A percentile compares a stretch with the other conserved stretches of the same genome.
Conservation (phyloP, 2,797 vertebrate species). For the Phoxinus dragarum region DNA sequence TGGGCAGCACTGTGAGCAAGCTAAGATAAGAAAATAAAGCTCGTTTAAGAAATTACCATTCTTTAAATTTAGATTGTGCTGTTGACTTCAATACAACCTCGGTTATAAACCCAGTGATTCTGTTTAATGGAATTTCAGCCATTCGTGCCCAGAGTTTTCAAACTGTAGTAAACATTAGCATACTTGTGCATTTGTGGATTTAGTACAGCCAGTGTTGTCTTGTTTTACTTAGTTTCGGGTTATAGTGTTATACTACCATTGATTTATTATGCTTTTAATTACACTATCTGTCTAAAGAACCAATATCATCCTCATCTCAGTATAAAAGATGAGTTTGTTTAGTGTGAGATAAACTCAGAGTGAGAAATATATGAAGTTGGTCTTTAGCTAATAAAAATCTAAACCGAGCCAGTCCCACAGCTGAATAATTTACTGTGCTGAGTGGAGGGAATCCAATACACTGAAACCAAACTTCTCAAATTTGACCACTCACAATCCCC, state of each 20-base stretch:
- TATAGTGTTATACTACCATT: slow-evolving; percentile 5
- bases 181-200: slow-evolving; percentile 16
- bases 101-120: not conserved
- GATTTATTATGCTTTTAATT: slow-evolving; percentile 17
- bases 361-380: slow-evolving; percentile 23
- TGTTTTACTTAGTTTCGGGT: slow-evolving; percentile 23
- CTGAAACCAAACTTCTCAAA: slow-evolving; percentile 53
- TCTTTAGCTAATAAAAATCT: slow-evolving; percentile 56
- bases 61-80: not conserved
- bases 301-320: slow-evolving; percentile 14
- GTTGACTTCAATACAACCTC: not conserved
- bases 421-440: slow-evolving; percentile 70
- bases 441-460: slow-evolving; percentile 65
- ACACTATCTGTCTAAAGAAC: not conserved
- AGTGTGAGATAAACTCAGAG: slow-evolving; percentile 6
- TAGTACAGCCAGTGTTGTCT: not conserved
- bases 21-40: not conserved
- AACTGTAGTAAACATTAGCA: slow-evolving; percentile 44
- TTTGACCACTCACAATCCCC: slow-evolving; percentile 44
- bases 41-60: not conserved
- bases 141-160: not conserved
- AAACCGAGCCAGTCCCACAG: slow-evolving; percentile 52
- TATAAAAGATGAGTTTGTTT: slow-evolving; percentile 27
- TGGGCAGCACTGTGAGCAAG: not conserved
- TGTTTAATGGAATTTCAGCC: slow-evolving; percentile 13